These are phyloP conservation scores for Lutjanus campechanus DNA, from an alignment of 2,797 vertebrate species.

Conservation along the genomic window DNA sequence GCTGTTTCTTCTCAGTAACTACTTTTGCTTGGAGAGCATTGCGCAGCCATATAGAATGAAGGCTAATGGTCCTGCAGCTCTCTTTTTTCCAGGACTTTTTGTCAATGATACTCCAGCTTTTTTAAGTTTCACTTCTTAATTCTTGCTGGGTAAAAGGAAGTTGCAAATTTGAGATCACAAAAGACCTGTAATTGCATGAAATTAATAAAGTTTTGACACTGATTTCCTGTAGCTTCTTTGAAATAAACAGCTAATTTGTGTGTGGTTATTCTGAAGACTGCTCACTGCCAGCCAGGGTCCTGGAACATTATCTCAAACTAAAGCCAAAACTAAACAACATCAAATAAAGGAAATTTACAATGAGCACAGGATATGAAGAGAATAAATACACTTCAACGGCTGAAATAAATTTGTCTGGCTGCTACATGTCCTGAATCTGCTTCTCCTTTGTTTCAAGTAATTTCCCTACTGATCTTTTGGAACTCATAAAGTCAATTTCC, in stretches of 20 bases:
- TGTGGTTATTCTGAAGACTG: conserved; percentile 15
- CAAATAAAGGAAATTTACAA: conserved; percentile 43
- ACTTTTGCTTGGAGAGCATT: conserved; percentile 54
- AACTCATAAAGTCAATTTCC: conserved; percentile 17
- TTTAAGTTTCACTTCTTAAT: neutral
- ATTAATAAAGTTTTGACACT: conserved; percentile 10
- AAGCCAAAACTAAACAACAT: conserved; percentile 65
- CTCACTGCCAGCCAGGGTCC: conserved; percentile 4
- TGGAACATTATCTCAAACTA: conserved; percentile 21
- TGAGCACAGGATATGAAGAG: conserved; percentile 38
- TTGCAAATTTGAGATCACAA: neutral
- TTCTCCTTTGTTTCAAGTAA: conserved; percentile 12
- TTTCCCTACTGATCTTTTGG: conserved; percentile 1
- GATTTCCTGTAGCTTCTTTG: conserved; percentile 36
- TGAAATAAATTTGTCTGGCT: conserved; percentile 22
- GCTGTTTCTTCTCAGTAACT: conserved; percentile 16
- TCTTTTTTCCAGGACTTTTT: neutral
- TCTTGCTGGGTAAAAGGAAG: neutral
- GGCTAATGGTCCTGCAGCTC: neutral
- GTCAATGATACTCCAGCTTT: neutral
- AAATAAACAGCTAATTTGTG: conserved; percentile 8
- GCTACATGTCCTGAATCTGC: conserved; percentile 14
- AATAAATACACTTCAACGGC: conserved; percentile 44
- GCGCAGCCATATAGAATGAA: neutral
- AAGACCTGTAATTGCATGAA: neutral